Evolutionary conservation across 1,140 invertebrate genomes (phyloP).

Genomic region (Rhynchophorus ferrugineus): DNA sequence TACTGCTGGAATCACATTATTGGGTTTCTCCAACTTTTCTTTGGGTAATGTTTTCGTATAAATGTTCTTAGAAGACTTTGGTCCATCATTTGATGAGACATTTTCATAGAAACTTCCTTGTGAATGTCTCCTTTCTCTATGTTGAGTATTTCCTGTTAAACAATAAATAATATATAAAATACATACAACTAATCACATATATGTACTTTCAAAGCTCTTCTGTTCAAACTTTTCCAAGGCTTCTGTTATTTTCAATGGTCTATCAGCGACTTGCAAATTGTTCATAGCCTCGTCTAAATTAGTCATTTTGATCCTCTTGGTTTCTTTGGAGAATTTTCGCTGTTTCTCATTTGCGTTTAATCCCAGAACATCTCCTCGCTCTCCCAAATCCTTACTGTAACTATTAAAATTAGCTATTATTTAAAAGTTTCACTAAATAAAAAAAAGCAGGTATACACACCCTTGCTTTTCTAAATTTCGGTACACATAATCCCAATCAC

Average conservation of each 20-base stretch:
- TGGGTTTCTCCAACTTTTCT: slow-evolving; percentile 11
- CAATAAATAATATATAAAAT: background rate
- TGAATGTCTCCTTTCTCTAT: slow-evolving; percentile 20
- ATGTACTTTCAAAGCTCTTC: slow-evolving; percentile 25
- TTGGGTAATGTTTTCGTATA: slow-evolving; percentile 11
- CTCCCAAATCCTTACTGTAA: slow-evolving; percentile 60
- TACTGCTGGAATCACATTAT: background rate
- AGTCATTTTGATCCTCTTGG: slow-evolving; percentile 43
- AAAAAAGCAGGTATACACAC: background rate
- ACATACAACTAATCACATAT: background rate
- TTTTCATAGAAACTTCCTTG: slow-evolving; percentile 34
- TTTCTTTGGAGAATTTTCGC: slow-evolving; percentile 36
- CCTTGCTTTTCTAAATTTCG: slow-evolving; percentile 64
- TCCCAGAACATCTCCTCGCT: slow-evolving; percentile 52
- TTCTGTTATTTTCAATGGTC: slow-evolving; percentile 49
- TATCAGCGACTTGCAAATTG: slow-evolving; percentile 37
- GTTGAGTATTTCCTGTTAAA: slow-evolving; percentile 3
- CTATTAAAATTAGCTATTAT: slow-evolving; percentile 5
- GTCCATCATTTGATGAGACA: slow-evolving; percentile 8
- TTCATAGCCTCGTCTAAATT: slow-evolving; percentile 47
- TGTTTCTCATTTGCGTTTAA: slow-evolving; percentile 30
- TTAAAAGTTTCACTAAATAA: background rate
- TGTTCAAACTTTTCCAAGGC: slow-evolving; percentile 46
- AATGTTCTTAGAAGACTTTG: background rate
- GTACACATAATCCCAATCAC: slow-evolving; percentile 71